A percentile compares a stretch with the other conserved stretches of the same genome.
phyloP scores from a whole-genome alignment of 2,888 invertebrate genomes.

The Calameuta pallipes region DNA sequence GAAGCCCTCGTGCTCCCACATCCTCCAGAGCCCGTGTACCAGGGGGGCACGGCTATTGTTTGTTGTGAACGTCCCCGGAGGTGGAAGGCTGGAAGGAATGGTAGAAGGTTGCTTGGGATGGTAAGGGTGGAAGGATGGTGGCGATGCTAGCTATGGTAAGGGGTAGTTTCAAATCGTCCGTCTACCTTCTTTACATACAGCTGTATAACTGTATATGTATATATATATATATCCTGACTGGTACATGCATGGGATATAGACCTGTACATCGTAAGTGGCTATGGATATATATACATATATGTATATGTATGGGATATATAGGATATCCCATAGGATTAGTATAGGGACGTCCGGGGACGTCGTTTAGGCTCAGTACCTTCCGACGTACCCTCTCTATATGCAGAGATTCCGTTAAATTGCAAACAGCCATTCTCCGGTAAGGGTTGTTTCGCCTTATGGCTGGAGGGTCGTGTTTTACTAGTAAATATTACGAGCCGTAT shows the following conservation, averaged over 20 bases:
- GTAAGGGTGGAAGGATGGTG: no score
- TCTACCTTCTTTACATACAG: no score
- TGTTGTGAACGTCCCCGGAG: slow-evolving; percentile 28
- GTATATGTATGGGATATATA: no score
- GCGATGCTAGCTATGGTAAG: no score
- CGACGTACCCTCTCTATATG: slow-evolving; percentile 56
- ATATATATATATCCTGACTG: no score
- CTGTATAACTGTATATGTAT: no score
- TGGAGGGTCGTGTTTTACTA: slow-evolving; percentile 5
- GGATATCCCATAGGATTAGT: slow-evolving; percentile 37
- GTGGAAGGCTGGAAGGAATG: slow-evolving; percentile 35
- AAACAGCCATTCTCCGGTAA: slow-evolving; percentile 29
- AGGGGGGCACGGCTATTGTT: slow-evolving; percentile 42
- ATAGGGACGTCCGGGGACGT: slow-evolving; percentile 48
- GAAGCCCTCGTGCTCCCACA: slow-evolving; percentile 14
- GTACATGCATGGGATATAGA: no score
- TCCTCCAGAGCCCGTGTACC: slow-evolving; percentile 32
- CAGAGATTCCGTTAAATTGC: slow-evolving; percentile 58
- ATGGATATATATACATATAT: no score
- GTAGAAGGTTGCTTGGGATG: slow-evolving; percentile 43
- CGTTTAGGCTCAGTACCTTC: slow-evolving; percentile 40
- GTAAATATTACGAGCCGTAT: neutral
- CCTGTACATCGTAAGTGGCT: no score
- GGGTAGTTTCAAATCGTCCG: no score
- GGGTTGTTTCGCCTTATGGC: slow-evolving; percentile 6